Conservation (phyloP, 2,797 vertebrate genomes). For the Channallabes apus region DNA sequence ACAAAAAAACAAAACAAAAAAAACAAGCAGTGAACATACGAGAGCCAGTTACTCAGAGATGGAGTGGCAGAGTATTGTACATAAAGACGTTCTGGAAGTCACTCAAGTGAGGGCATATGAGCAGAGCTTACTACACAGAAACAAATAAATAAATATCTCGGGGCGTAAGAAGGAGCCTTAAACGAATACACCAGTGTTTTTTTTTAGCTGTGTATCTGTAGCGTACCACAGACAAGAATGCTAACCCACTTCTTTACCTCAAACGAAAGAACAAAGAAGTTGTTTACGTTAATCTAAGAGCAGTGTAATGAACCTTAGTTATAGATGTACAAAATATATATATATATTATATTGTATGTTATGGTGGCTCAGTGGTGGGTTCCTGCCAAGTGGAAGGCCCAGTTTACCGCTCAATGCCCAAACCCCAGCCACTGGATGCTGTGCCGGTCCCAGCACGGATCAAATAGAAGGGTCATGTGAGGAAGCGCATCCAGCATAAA, state of each 20-base stretch:
- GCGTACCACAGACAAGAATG: neutral
- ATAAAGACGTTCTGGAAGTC: slow-evolving; percentile 37
- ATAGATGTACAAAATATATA: too few relatives aligned
- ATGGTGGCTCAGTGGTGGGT: too few relatives aligned
- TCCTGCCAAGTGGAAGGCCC: too few relatives aligned
- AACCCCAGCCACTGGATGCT: too few relatives aligned
- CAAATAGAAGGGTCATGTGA: too few relatives aligned
- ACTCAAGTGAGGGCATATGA: slow-evolving; percentile 38
- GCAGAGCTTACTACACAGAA: neutral
- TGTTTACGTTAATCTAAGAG: neutral
- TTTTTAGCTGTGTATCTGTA: neutral
- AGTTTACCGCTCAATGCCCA: too few relatives aligned
- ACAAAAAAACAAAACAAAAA: slow-evolving; percentile 36
- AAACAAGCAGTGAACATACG: slow-evolving; percentile 34
- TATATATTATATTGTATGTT: too few relatives aligned
- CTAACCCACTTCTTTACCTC: neutral
- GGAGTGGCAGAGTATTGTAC: slow-evolving; percentile 18
- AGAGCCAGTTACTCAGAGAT: slow-evolving; percentile 42
- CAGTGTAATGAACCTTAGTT: neutral
- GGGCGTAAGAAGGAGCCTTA: neutral
- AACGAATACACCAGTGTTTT: neutral
- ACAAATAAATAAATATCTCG: slow-evolving; percentile 4
- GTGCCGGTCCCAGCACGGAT: too few relatives aligned
- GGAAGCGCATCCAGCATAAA: too few relatives aligned
- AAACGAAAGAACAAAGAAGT: neutral